Conservation (phyloP, 2,113 vertebrate species). For the Corydoras maculifer region DNA sequence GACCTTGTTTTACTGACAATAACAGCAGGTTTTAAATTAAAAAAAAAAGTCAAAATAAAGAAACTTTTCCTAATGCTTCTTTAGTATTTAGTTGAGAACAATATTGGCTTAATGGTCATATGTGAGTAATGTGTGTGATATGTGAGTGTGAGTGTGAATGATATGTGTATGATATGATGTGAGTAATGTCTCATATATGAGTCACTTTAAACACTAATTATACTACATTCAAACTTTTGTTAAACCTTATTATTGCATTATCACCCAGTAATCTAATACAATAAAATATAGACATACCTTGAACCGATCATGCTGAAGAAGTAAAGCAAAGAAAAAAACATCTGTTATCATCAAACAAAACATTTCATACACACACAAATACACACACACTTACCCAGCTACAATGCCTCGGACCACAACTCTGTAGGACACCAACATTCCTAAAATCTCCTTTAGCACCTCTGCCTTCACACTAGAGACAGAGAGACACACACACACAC, state of each 20-base stretch:
- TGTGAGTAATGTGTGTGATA: too few relatives aligned
- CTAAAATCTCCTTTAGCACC: conserved; percentile 79
- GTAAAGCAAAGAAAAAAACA: not conserved
- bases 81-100: too few relatives aligned
- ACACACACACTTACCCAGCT: conserved; percentile 72
- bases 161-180: too few relatives aligned
- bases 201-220: too few relatives aligned
- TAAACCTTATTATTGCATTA: not conserved
- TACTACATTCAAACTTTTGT: too few relatives aligned
- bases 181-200: too few relatives aligned
- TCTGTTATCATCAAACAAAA: not conserved
- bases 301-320: conserved; percentile 40
- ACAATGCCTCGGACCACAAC: conserved; percentile 80
- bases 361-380: not conserved
- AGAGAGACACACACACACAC: conserved; percentile 2
- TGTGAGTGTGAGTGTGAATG: too few relatives aligned
- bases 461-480: conserved; percentile 79
- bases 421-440: conserved; percentile 87
- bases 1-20: too few relatives aligned
- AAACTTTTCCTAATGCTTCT: too few relatives aligned
- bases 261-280: not conserved
- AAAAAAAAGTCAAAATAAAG: too few relatives aligned
- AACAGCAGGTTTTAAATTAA: too few relatives aligned
- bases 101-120: too few relatives aligned
- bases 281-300: conserved; percentile 22